These are phyloP conservation scores for Aptenodytes patagonicus DNA, from an alignment of 2,113 vertebrate genomes.

Conservation along the genomic window DNA sequence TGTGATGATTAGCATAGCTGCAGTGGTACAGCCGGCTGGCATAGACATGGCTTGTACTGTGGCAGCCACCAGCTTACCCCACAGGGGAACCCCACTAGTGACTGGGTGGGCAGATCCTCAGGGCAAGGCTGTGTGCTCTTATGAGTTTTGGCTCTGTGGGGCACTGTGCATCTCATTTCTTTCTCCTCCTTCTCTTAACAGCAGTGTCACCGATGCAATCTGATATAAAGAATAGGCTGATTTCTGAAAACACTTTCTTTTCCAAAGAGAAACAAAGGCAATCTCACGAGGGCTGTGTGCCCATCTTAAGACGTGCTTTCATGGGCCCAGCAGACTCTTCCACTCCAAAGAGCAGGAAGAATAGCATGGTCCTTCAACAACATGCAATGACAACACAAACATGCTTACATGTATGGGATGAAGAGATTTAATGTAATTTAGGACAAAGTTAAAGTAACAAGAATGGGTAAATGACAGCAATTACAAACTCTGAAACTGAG, in stretches of 20 bases:
- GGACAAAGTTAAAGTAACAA: not conserved
- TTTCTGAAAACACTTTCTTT: not conserved
- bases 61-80: not conserved
- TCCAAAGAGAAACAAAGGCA: not conserved
- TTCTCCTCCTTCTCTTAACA: not conserved
- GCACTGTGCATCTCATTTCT: not conserved
- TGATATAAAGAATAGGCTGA: not conserved
- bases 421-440: not conserved
- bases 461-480: not conserved
- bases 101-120: not conserved
- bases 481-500: not conserved
- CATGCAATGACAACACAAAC: rapidly evolving
- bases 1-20: not conserved
- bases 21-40: not conserved
- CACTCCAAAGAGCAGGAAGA: not conserved
- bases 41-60: not conserved
- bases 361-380: not conserved
- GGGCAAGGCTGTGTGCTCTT: not conserved
- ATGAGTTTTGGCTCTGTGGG: not conserved
- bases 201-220: too few species aligned
- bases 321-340: not conserved
- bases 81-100: not conserved
- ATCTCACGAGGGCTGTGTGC: not conserved
- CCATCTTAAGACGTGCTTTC: not conserved
- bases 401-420: not conserved